These are phyloP conservation scores for Charina bottae DNA, from an alignment of 2,113 vertebrate genomes.

Conservation along the genomic window DNA sequence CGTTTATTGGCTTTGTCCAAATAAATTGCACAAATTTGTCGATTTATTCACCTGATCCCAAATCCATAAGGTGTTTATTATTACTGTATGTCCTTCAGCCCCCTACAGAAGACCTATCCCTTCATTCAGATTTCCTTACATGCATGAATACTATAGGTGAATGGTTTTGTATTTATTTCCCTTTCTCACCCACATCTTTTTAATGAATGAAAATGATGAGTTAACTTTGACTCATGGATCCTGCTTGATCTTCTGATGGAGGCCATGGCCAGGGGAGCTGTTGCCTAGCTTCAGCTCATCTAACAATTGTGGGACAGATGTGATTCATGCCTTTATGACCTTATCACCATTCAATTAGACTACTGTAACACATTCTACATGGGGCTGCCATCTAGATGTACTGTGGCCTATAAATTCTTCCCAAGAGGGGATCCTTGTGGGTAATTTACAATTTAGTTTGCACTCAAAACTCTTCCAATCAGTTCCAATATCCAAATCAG, in stretches of 20 bases:
- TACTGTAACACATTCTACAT: background rate
- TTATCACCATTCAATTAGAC: background rate
- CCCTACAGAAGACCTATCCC: background rate
- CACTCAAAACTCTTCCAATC: too few species aligned
- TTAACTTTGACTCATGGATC: too few species aligned
- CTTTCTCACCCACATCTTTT: too few species aligned
- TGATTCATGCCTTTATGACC: background rate
- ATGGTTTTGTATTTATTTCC: too few species aligned
- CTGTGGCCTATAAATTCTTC: too few species aligned
- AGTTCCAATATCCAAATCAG: too few species aligned
- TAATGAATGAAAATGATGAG: too few species aligned
- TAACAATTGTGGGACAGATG: background rate
- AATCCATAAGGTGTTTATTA: background rate
- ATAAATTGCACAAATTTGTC: background rate
- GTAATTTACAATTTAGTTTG: too few species aligned
- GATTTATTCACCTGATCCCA: background rate
- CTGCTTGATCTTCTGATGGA: background rate
- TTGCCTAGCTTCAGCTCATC: background rate
- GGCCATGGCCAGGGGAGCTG: background rate
- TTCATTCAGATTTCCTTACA: background rate
- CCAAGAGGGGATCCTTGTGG: too few species aligned
- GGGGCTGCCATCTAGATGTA: too few species aligned
- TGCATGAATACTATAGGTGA: too few species aligned
- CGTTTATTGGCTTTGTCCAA: background rate
- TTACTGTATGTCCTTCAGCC: background rate